phyloP scores from a whole-genome alignment of 2,888 invertebrate species.

The Drymonia ruficornis region DNA sequence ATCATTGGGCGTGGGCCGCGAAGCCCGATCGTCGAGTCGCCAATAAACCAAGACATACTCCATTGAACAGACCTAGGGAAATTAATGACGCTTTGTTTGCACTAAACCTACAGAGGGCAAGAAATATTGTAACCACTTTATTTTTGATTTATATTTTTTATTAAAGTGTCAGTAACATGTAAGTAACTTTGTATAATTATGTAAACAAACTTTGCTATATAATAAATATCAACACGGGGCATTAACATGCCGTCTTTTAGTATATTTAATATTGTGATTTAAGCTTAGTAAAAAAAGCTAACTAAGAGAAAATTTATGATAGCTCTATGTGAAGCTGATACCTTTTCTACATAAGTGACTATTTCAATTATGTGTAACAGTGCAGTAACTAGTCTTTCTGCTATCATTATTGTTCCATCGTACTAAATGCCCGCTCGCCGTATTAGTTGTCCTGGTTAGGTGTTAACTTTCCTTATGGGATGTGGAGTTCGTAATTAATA shows the following conservation, averaged over 20 bases:
- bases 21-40: slow-evolving; percentile 43
- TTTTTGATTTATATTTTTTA: neutral
- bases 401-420: neutral
- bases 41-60: slow-evolving; percentile 56
- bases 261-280: no score
- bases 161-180: neutral
- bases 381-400: no score
- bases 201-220: no score
- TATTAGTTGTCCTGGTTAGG: neutral
- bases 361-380: neutral
- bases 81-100: slow-evolving; percentile 49
- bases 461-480: neutral
- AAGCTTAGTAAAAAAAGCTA: no score
- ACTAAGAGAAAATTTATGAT: no score
- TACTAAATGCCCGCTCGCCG: neutral
- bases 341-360: neutral
- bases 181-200: no score
- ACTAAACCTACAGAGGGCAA: slow-evolving; percentile 9
- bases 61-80: slow-evolving; percentile 49
- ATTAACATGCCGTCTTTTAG: no score
- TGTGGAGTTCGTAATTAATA: neutral
- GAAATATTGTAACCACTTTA: neutral
- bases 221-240: no score
- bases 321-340: neutral
- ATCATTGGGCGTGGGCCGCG: slow-evolving; percentile 65